Percentiles rank a stretch among this genome's conserved stretches.
Conservation (phyloP, 2,888 invertebrate genomes). For the Cyaniris semiargus region DNA sequence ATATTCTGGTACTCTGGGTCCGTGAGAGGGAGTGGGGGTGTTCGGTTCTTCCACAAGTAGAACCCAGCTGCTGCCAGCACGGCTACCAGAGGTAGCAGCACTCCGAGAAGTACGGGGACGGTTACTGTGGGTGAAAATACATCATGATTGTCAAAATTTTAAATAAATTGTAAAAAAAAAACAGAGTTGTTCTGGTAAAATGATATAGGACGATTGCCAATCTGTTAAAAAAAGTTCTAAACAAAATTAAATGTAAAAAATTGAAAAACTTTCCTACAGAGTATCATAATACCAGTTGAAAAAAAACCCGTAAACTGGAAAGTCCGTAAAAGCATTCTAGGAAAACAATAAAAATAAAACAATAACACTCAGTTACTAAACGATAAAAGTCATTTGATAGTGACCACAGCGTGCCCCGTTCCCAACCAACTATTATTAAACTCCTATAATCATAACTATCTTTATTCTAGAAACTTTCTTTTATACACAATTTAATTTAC, state of each 20-base stretch:
- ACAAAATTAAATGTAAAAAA: no score
- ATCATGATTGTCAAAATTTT: neutral
- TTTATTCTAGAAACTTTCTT: no score
- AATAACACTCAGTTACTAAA: neutral
- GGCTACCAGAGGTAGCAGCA: constrained; percentile 52
- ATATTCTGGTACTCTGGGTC: constrained; percentile 64
- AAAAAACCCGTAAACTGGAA: neutral
- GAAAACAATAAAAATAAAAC: neutral
- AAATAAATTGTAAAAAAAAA: neutral
- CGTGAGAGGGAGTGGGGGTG: constrained; percentile 54
- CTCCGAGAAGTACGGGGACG: constrained; percentile 41
- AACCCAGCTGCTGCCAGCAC: constrained; percentile 57
- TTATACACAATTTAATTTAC: no score
- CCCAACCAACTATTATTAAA: neutral
- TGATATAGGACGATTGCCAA: no score
- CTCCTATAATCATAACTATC: neutral
- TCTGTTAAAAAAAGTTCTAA: no score
- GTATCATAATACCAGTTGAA: neutral
- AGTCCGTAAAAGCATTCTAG: neutral
- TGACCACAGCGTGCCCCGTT: neutral
- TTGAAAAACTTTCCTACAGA: neutral
- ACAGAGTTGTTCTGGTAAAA: no score
- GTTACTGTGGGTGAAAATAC: neutral
- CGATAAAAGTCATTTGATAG: neutral
- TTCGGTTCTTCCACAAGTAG: constrained; percentile 57